These are phyloP conservation scores for Smittia aterrima DNA, from an alignment of 2,888 invertebrate genomes.

Conservation along the genomic window DNA sequence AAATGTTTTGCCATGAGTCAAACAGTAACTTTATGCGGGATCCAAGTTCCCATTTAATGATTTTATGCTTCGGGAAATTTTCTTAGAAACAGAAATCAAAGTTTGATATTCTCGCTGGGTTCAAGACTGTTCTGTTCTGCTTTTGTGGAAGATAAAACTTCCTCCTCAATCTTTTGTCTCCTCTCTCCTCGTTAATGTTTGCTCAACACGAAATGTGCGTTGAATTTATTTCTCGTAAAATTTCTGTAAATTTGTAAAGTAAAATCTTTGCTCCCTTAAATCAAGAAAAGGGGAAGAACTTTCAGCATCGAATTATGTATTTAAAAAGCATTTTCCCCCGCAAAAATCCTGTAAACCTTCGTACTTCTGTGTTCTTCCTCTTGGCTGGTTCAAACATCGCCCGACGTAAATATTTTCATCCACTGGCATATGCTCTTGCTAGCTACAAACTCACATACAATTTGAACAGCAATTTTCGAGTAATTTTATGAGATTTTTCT, in stretches of 20 bases:
- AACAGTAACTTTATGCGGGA: background rate
- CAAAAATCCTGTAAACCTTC: background rate
- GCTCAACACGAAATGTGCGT: conserved; percentile 12
- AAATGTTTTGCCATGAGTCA: background rate
- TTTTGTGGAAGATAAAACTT: background rate
- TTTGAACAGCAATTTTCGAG: conserved; percentile 37
- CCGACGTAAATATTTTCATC: background rate
- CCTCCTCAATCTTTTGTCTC: conserved; percentile 13
- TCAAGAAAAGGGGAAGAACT: background rate
- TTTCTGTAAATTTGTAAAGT: conserved; percentile 1
- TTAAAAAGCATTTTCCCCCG: conserved; percentile 25
- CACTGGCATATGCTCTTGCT: conserved; percentile 25
- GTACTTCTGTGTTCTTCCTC: background rate
- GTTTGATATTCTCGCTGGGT: too few species aligned
- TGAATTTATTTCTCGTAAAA: conserved; percentile 21
- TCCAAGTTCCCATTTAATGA: background rate
- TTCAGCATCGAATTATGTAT: too few species aligned
- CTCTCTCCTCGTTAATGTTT: background rate
- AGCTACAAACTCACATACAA: background rate
- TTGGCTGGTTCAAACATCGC: background rate
- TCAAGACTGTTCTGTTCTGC: too few species aligned
- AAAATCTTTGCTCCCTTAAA: background rate
- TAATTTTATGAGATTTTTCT: conserved; percentile 36
- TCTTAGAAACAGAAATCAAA: too few species aligned
- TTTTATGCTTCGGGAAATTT: background rate